These are phyloP conservation scores for Microtus pennsylvanicus DNA, from an alignment of 2,113 vertebrate species.

Conservation along the genomic window DNA sequence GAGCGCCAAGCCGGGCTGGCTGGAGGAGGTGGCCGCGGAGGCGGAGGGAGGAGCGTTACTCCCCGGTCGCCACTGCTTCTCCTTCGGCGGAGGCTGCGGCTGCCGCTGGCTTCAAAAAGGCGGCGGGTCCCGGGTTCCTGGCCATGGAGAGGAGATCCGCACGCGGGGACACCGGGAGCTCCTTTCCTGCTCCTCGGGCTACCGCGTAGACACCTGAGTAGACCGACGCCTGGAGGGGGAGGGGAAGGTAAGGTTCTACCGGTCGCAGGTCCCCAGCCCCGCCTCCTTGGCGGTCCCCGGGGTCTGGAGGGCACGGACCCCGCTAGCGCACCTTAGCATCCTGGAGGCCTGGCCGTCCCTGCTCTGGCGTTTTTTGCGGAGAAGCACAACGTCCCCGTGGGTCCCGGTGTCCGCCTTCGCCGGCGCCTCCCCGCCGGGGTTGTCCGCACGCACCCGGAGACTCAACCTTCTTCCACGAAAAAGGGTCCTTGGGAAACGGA, in stretches of 20 bases:
- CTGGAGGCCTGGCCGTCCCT: not conserved
- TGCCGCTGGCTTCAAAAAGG: constrained; percentile 56
- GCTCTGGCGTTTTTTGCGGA: constrained; percentile 8
- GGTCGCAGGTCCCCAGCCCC: not conserved
- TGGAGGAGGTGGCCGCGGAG: constrained; percentile 4
- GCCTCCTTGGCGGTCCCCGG: not conserved
- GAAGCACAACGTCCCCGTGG: not conserved
- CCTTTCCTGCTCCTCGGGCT: not conserved
- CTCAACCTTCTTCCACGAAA: not conserved
- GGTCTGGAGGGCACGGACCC: not conserved
- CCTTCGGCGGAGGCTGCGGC: not conserved
- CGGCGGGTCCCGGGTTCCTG: constrained; percentile 32
- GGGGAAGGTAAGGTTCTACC: constrained; percentile 74
- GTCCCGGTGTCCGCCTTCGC: not conserved
- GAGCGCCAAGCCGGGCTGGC: constrained; percentile 30
- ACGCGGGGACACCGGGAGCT: constrained; percentile 26
- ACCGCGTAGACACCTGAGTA: constrained; percentile 74
- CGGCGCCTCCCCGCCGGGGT: not conserved
- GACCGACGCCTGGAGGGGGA: constrained; percentile 56
- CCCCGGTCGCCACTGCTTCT: constrained; percentile 30
- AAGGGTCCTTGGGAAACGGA: not conserved
- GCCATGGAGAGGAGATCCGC: not conserved
- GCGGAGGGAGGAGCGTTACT: constrained; percentile 59
- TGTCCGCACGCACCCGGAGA: not conserved
- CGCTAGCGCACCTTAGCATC: not conserved